Evolutionary conservation across 2,113 vertebrate genomes (phyloP), one percentile per base, ranked within the genome.

Genomic region (Alethe castanea): DNA sequence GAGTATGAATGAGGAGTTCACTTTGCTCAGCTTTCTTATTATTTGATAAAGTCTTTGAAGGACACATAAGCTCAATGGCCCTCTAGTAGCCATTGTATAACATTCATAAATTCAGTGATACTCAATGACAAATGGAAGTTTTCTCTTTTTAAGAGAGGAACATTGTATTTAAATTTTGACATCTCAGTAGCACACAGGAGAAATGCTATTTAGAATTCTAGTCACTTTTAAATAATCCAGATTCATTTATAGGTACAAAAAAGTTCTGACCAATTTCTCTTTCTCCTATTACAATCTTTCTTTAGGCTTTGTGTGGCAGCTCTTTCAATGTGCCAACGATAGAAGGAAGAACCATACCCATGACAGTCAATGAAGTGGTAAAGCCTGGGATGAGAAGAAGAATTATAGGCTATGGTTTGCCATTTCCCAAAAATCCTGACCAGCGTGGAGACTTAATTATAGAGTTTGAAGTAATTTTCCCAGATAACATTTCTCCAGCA

Each of bases 391-490:
- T 99, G 99, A 99, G 99, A 96, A 98, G 99, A 98, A 98, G 98
- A 95, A 98, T 99, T 83, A 98, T 99, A 47, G 99, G 99, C 76
- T 99, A 99, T 96, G 99, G 99, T 69, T 98, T 99, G 74, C 99
- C 99, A 0, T 97, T 99, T 89, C 99, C 99, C 60, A 99, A 99
- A 98, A 99, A 98, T 97, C 99, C 99, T 1, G 99, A 99, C 81
- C 99, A 99, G 92, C 98, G 99, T 92, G 99, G 99, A 81, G 99
- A 99, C 93, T 98, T 99, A 91, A 98, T 99, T 95, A 99, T 99
- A 97, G 99, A 99, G 94, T 99, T 99, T 97, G 99, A 99, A 24
- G 99, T 99, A 71, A 98, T 98, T 96, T 99, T 99, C 95, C 99
- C 99, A 5, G 99, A 99, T 40, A 98, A 97, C 91, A 98, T 99